A percentile compares a stretch with the other conserved stretches of the same genome.
phyloP scores from a whole-genome alignment of 1,140 invertebrate genomes.

The Aphelenchoides fujianensis region DNA sequence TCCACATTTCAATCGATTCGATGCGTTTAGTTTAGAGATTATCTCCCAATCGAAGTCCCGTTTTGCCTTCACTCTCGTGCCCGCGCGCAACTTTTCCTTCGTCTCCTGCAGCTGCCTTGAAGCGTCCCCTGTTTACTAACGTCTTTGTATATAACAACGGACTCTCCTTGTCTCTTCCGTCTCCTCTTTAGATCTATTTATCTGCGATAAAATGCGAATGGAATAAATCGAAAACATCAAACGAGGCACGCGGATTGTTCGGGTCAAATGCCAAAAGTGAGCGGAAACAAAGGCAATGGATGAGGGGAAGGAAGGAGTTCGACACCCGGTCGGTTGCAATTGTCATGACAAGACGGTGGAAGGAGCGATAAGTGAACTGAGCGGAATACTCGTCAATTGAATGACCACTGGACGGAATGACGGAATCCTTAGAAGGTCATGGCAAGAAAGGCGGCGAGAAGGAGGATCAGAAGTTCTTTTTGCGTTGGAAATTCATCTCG shows the following conservation, averaged over 20 bases:
- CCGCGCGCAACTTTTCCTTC: background rate
- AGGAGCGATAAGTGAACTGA: too few species aligned
- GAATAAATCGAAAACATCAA: too few species aligned
- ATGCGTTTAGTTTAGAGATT: constrained; percentile 1
- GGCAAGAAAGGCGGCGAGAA: background rate
- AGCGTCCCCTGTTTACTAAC: background rate
- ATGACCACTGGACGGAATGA: background rate
- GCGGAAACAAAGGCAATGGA: background rate
- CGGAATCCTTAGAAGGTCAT: background rate
- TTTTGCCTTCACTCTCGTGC: background rate
- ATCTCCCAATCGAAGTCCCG: background rate
- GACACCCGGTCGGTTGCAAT: background rate
- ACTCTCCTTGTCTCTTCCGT: too few species aligned
- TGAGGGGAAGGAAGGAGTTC: background rate
- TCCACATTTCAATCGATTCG: background rate
- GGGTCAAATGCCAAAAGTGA: too few species aligned
- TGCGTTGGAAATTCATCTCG: constrained; percentile 15
- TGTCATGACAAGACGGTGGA: background rate
- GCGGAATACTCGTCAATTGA: too few species aligned
- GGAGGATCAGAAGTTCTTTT: constrained; percentile 18
- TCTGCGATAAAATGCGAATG: too few species aligned
- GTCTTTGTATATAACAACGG: constrained; percentile 2
- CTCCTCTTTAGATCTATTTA: too few species aligned
- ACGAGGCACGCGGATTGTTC: too few species aligned
- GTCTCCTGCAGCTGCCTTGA: background rate